Percentiles rank a stretch among this genome's conserved stretches.
Evolutionary conservation across 2,113 vertebrate species (phyloP).

Genomic region (Cichladusa arquata): DNA sequence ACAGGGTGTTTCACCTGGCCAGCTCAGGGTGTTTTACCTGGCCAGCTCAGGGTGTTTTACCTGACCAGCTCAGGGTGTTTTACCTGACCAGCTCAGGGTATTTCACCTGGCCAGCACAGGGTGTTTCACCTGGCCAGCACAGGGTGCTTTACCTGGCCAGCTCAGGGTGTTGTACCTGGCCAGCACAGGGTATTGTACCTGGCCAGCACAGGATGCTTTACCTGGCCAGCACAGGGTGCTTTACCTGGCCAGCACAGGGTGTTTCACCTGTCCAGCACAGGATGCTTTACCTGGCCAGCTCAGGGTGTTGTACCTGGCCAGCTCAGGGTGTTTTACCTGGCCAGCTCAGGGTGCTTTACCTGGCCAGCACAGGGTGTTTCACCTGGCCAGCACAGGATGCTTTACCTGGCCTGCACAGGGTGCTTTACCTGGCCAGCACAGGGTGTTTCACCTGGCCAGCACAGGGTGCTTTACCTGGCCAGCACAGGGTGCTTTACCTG

Average conservation of each 20-base stretch:
- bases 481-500: not conserved
- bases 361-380: too few species aligned
- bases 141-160: fast-evolving
- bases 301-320: not conserved
- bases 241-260: not conserved
- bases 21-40: fast-evolving
- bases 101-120: not conserved
- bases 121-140: not conserved
- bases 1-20: too few species aligned
- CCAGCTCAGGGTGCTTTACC: too few species aligned
- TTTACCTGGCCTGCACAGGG: too few species aligned
- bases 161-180: not conserved
- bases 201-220: not conserved
- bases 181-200: not conserved
- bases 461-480: not conserved
- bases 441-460: not conserved
- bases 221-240: too few species aligned
- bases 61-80: not conserved
- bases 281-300: fast-evolving
- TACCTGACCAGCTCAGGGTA: not conserved
- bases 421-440: not conserved
- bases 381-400: too few species aligned
- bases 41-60: fast-evolving
- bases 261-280: not conserved
- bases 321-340: too few species aligned